These are phyloP conservation scores for Tetramorium parvispinum DNA, from an alignment of 1,140 invertebrate genomes.

Conservation along the genomic window DNA sequence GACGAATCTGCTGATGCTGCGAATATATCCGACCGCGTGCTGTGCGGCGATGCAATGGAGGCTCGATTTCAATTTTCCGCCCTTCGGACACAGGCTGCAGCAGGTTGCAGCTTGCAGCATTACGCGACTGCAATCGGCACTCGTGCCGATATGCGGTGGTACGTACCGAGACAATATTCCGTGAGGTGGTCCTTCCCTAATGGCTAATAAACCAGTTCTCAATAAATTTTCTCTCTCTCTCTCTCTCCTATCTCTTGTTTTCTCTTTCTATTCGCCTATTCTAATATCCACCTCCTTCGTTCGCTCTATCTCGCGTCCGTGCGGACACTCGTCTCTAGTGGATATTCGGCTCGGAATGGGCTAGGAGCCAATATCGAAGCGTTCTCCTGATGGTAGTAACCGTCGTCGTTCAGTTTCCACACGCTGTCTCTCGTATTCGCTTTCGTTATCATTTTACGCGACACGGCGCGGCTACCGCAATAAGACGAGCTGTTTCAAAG, in stretches of 20 bases:
- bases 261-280: constrained; percentile 44
- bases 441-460: constrained; percentile 51
- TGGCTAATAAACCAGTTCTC: constrained; percentile 69
- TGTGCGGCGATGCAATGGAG: constrained; percentile 27
- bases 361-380: constrained; percentile 64
- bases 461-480: constrained; percentile 11
- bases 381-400: constrained; percentile 22
- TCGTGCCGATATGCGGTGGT: constrained; percentile 46
- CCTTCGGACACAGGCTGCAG: constrained; percentile 71
- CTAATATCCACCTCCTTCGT: constrained; percentile 57
- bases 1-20: constrained; percentile 34
- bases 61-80: constrained; percentile 75
- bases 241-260: constrained; percentile 8
- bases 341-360: constrained; percentile 61
- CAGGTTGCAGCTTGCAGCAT: constrained; percentile 61
- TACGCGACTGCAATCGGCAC: constrained; percentile 53
- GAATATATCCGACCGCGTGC: constrained; percentile 43
- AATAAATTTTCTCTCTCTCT: constrained; percentile 60
- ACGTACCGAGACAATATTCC: constrained; percentile 67
- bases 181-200: constrained; percentile 61
- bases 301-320: not conserved
- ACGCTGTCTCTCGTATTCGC: constrained; percentile 11
- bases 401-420: constrained; percentile 48
- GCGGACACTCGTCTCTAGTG: constrained; percentile 30
- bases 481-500: constrained; percentile 11